Base-by-base conservation (phyloP, 2,888 invertebrate genomes). In the Iphiclides podalirius region DNA sequence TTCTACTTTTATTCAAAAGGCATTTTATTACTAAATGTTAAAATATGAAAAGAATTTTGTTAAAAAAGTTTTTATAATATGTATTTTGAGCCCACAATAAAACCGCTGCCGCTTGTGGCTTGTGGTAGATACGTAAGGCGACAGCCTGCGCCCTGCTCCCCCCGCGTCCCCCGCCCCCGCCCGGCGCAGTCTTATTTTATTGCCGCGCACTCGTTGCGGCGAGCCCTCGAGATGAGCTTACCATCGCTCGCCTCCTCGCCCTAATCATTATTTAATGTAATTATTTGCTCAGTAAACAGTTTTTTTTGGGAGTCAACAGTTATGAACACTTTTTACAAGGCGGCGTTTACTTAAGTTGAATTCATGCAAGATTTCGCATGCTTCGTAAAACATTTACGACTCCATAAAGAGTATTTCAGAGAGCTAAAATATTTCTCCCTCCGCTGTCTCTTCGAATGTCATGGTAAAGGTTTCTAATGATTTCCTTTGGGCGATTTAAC, bases 251-350 rank as follows among this genome's bases (percentile, higher is more conserved):
- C 64, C 60, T 72, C 79, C 79, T 79, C 76, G 75, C 72, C 75
- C 75, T 75, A 73, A 78, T 82, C 78, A 82, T 83, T 86, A 83
- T 81, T 84, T 80, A 73, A 81, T 79, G 79, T 84, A 85, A 87
- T 86, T 85, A 85, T 84, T 85, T 80, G 69, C 70, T 69, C 67
- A 60, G 71, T 73, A 77, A 75, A 77, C 72, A 70, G 62, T 64
- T 75, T 77, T 11, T 81, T 79, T 84, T 78, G 72, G 68, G 67
- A 66, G 76, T 70, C 69, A 75, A 79, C 77, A 70, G 77, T 81
- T 73, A 75, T 64, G 64, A 68, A 69, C 61, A 63, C 61, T 76
- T 75, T 79, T 78, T 79, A 75, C 74, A 54, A 57, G 56, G 52
- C 60, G 56, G 64, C 59, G 57, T 63, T 57, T 52, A 56, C 60